These are phyloP conservation scores for Xestia xanthographa DNA, from an alignment of 2,888 invertebrate genomes.

Conservation along the genomic window DNA sequence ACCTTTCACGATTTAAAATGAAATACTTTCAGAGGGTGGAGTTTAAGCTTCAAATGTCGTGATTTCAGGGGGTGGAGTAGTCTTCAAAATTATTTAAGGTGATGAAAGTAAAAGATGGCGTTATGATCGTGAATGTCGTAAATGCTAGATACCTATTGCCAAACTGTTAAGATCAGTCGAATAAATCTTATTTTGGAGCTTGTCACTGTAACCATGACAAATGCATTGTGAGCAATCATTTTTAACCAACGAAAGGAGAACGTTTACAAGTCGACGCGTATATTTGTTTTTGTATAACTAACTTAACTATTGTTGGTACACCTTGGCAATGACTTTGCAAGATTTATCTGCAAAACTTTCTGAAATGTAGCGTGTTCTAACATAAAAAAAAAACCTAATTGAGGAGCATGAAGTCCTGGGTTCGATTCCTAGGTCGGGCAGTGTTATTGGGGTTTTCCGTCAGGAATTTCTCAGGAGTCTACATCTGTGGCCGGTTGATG, in stretches of 20 bases:
- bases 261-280: neutral
- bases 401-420: neutral
- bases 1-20: conserved; percentile 51
- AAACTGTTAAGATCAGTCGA: conserved; percentile 21
- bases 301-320: neutral
- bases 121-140: conserved; percentile 2
- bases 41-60: neutral
- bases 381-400: neutral
- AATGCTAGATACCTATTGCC: conserved; percentile 10
- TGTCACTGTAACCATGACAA: conserved; percentile 25
- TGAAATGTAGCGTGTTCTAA: neutral
- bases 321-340: neutral
- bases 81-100: neutral
- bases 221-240: conserved; percentile 28
- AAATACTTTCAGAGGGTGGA: conserved; percentile 24
- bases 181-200: conserved; percentile 14
- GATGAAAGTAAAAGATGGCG: conserved; percentile 27
- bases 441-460: neutral
- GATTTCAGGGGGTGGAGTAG: conserved; percentile 10
- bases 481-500: too few relatives aligned
- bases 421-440: neutral
- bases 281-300: neutral
- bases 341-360: neutral
- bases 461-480: neutral
- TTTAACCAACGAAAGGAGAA: neutral